Evolutionary conservation across 2,888 invertebrate genomes (phyloP).

Genomic region (Calliphora vomitoria): DNA sequence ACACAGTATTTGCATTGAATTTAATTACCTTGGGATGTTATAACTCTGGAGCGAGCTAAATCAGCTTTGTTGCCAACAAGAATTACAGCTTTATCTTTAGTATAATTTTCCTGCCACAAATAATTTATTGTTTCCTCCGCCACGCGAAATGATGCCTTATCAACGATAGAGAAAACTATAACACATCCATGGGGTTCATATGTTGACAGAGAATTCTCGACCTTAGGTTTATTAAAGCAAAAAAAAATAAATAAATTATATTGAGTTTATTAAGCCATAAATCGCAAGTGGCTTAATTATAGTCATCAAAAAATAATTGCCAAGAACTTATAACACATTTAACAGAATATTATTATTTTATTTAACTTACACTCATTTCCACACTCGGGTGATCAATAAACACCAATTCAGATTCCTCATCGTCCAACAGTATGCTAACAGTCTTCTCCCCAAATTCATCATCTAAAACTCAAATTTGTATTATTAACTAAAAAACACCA

Average conservation of each 20-base stretch:
- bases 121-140: slow-evolving; percentile 95
- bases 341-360: background rate
- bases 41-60: slow-evolving; percentile 93
- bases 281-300: no score
- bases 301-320: no score
- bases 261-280: no score
- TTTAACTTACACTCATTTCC: slow-evolving; percentile 93
- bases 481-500: slow-evolving; percentile 82
- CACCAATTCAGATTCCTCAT: slow-evolving; percentile 95
- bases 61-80: slow-evolving; percentile 98
- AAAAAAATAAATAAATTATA: background rate
- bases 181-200: slow-evolving; percentile 97
- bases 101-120: slow-evolving; percentile 92
- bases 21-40: slow-evolving; percentile 91
- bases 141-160: slow-evolving; percentile 91
- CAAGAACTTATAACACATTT: no score
- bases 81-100: slow-evolving; percentile 93
- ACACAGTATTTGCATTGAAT: background rate
- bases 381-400: slow-evolving; percentile 95
- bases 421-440: slow-evolving; percentile 94
- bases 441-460: slow-evolving; percentile 96
- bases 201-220: slow-evolving; percentile 94
- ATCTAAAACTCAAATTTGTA: slow-evolving; percentile 88
- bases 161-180: slow-evolving; percentile 95
- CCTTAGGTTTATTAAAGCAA: slow-evolving; percentile 85